Percentiles rank a stretch among this genome's conserved stretches.
Evolutionary conservation across 2,888 invertebrate genomes (phyloP).

Genomic region (Patella pellucida): DNA sequence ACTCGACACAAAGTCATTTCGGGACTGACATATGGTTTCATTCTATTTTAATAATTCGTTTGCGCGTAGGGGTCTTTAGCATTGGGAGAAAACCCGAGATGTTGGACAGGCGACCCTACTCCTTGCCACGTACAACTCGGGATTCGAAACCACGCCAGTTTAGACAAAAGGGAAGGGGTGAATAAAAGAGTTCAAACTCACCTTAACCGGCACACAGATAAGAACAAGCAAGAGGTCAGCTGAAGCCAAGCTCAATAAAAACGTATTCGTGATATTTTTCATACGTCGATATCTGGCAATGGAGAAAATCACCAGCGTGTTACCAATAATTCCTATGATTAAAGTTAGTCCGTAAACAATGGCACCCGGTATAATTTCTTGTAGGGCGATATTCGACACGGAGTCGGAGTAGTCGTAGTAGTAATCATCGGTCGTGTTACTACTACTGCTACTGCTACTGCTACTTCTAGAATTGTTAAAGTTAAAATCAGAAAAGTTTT

Average conservation of each 20-base stretch:
- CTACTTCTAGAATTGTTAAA: too few species aligned
- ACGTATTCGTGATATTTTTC: constrained; percentile 79
- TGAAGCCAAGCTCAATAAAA: constrained; percentile 79
- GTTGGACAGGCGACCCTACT: too few species aligned
- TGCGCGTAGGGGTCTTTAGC: too few species aligned
- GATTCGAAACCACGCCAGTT: too few species aligned
- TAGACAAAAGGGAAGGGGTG: too few species aligned
- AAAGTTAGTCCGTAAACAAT: constrained; percentile 77
- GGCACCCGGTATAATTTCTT: constrained; percentile 76
- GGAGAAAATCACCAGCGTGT: constrained; percentile 75
- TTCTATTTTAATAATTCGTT: too few species aligned
- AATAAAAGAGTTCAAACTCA: constrained; percentile 63
- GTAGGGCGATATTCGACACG: constrained; percentile 71
- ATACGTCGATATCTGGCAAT: constrained; percentile 75
- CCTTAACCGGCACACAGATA: constrained; percentile 82
- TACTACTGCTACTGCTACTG: too few species aligned
- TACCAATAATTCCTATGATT: constrained; percentile 77
- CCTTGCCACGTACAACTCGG: too few species aligned
- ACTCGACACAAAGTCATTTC: too few species aligned
- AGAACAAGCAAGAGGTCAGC: constrained; percentile 80
- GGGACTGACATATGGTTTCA: too few species aligned
- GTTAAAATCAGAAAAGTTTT: too few species aligned
- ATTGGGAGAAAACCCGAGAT: too few species aligned
- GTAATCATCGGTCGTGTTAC: constrained; percentile 34
- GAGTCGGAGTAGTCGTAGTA: constrained; percentile 74